Percentiles rank a stretch among this genome's conserved stretches.
Conservation (phyloP, 2,888 invertebrate species). For the Arge pagana region DNA sequence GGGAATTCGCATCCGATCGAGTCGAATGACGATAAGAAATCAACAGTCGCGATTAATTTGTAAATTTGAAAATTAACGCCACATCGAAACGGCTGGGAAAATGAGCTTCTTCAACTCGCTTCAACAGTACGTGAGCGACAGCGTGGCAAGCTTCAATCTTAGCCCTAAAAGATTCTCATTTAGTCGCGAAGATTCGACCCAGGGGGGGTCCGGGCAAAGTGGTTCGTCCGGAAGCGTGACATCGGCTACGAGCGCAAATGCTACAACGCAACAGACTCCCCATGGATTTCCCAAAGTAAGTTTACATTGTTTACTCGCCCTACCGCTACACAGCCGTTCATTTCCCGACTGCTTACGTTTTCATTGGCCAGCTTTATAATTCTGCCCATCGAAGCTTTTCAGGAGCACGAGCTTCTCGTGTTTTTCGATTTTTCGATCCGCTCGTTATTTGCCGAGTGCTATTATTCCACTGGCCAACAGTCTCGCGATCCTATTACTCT, state of each 20-base stretch:
- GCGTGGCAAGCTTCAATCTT: conserved; percentile 79
- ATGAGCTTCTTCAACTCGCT: conserved; percentile 89
- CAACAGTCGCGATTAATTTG: too few relatives aligned
- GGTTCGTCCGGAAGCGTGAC: conserved; percentile 53
- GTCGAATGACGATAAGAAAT: too few relatives aligned
- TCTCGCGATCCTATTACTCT: too few relatives aligned
- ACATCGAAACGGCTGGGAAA: conserved; percentile 25
- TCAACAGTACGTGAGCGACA: conserved; percentile 85
- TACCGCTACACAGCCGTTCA: background rate
- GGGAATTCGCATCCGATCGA: too few relatives aligned
- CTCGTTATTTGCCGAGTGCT: too few relatives aligned
- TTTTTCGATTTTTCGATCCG: too few relatives aligned
- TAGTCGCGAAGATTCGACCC: conserved; percentile 68
- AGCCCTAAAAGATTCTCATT: conserved; percentile 76
- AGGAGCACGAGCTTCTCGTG: too few relatives aligned
- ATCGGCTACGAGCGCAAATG: conserved; percentile 54
- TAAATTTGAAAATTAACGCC: too few relatives aligned
- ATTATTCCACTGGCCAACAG: too few relatives aligned
- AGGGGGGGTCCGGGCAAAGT: conserved; percentile 42
- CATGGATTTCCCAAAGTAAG: conserved; percentile 52
- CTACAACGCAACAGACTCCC: conserved; percentile 36
- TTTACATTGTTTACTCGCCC: conserved; percentile 4
- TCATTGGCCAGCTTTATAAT: too few relatives aligned
- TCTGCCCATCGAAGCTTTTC: too few relatives aligned
- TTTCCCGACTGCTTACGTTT: too few relatives aligned